Evolutionary conservation across 35 echinoderm and acorn worm species (phyloP).

Genomic region (Ophiothrix spiculata): DNA sequence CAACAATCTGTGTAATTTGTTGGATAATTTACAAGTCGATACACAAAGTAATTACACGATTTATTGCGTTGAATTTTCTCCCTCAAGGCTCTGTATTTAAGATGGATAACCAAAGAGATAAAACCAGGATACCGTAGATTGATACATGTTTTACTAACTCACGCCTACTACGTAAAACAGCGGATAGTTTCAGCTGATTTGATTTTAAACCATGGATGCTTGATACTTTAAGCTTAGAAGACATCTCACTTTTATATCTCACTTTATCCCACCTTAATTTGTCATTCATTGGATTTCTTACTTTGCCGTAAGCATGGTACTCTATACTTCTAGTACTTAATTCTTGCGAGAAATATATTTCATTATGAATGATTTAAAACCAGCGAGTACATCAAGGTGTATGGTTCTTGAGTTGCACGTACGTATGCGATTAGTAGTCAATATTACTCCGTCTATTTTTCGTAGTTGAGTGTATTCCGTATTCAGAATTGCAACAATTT

Average conservation of each 20-base stretch:
- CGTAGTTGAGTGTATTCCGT: no score
- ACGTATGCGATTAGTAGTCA: no score
- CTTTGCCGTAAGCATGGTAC: not conserved
- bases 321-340: not conserved
- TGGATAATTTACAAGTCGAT: not conserved
- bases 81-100: not conserved
- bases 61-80: not conserved
- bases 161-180: not conserved
- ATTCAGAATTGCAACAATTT: no score
- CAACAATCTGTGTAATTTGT: not conserved
- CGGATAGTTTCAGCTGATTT: not conserved
- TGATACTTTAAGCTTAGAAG: not conserved
- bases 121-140: not conserved
- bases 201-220: not conserved
- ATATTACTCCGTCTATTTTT: no score
- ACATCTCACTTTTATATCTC: not conserved
- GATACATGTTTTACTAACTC: not conserved
- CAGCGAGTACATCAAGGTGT: no score
- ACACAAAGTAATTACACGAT: not conserved
- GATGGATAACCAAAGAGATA: not conserved
- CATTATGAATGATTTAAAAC: not conserved
- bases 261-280: not conserved
- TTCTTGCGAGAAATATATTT: not conserved
- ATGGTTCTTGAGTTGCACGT: no score
- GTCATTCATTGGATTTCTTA: not conserved